Base-by-base conservation (phyloP, 1,140 invertebrate genomes). In the Brachionus paranguensis region DNA sequence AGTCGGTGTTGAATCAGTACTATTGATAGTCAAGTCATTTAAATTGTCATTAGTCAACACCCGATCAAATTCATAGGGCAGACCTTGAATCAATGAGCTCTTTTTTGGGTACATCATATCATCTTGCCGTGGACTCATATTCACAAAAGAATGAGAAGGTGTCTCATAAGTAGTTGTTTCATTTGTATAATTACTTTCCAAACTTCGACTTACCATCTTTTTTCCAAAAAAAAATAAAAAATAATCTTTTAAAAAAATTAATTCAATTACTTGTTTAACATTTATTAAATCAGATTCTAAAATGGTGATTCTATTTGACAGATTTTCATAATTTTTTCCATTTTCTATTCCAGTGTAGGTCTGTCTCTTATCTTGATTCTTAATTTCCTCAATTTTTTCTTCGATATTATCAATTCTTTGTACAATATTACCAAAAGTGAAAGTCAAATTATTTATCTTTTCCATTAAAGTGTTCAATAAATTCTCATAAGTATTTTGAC, bases 11-110 rank as follows among this genome's bases (percentile, higher is more conserved):
- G 72, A 76, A 76, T 76, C 72, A 50, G 43, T n/a, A 8, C 72
- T 76, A 76, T 76, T 76, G n/a, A 76, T 76, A 33, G 72, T 76
- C 72, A 76, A 76, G 27, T 76, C 72, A 33, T 76, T 24, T 4
- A 43, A 17, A 74, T 74, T 74, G 6, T 41, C 37, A 33, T 29
- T 68, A 24, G 33, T 17, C 11, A 76, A 27, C 12, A 14, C 45
- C 20, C 47, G 8, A 14, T 76, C 72, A 27, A 76, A 20, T 50
- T 76, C 45, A 50, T 50, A 76, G 3, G 72, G 43, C 33, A 76
- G 47, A 4, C 72, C 72, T 50, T 76, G 72, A 20, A 76, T 50
- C 20, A 76, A 29, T 6, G 72, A 76, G 20, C 72, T 76, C 20
- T 76, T 76, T 50, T 76, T 76, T n/a, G 72, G 72, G 27, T 76